A percentile compares a stretch with the other conserved stretches of the same genome.
Evolutionary conservation across 1,140 invertebrate species (phyloP).

Genomic region (Pomacea maculata): DNA sequence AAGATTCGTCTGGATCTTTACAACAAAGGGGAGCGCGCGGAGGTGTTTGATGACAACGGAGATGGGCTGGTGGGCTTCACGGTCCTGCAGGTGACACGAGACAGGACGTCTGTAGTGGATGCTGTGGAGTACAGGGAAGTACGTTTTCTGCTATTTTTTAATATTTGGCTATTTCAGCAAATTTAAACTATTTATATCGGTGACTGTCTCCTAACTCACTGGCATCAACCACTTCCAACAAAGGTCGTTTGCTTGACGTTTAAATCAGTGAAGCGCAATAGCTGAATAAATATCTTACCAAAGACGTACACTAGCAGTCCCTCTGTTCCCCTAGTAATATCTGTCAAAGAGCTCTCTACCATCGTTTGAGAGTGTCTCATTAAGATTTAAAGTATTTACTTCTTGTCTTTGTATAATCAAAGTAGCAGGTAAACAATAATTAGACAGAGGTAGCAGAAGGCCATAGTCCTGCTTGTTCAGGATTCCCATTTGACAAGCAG

Average conservation of each 20-base stretch:
- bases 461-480: not conserved
- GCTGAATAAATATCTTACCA: too few relatives aligned
- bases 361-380: not conserved
- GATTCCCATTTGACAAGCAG: too few relatives aligned
- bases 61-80: conserved; percentile 13
- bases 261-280: too few relatives aligned
- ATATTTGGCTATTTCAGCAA: not conserved
- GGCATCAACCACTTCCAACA: not conserved
- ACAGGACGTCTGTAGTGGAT: not conserved
- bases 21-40: not conserved
- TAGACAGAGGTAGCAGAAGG: too few relatives aligned
- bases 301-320: too few relatives aligned
- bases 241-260: too few relatives aligned
- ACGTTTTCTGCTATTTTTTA: not conserved
- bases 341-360: not conserved
- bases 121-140: not conserved
- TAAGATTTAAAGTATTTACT: not conserved
- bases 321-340: not conserved
- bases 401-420: not conserved
- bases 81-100: conserved; percentile 2
- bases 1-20: not conserved
- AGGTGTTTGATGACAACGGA: conserved; percentile 5
- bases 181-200: not conserved
- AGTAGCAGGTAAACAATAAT: too few relatives aligned
- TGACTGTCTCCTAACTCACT: not conserved